phyloP scores from a whole-genome alignment of 2,797 vertebrate genomes.

The Platyrinchus mystaceus region DNA sequence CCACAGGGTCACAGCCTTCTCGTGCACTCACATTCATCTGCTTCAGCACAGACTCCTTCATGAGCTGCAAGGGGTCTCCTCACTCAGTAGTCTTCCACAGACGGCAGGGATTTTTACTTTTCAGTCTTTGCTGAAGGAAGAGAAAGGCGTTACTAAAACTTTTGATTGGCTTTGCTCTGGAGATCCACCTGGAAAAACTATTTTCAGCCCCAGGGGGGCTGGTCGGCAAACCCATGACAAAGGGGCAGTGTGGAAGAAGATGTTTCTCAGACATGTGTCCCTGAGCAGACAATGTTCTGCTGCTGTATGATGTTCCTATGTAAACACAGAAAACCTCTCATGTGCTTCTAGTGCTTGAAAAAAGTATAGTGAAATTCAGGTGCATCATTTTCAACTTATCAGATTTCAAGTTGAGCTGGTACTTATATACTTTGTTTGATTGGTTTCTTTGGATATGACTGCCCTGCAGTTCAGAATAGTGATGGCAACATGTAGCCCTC shows the following conservation, averaged over 20 bases:
- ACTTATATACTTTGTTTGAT: not conserved
- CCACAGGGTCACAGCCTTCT: too few relatives aligned
- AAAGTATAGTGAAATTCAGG: not conserved
- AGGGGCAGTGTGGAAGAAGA: not conserved
- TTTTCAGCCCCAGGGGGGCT: too few relatives aligned
- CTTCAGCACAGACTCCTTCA: too few relatives aligned
- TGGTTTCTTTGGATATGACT: not conserved
- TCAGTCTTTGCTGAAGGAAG: too few relatives aligned
- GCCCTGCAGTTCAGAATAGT: not conserved
- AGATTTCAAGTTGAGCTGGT: not conserved
- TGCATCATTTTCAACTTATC: not conserved
- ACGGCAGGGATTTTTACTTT: too few relatives aligned
- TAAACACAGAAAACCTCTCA: not conserved
- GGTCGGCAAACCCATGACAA: too few relatives aligned
- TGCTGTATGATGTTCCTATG: not conserved
- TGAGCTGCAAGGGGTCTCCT: too few relatives aligned
- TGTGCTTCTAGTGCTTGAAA: not conserved
- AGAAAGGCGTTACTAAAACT: too few relatives aligned
- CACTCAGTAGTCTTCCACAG: too few relatives aligned
- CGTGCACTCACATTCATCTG: too few relatives aligned
- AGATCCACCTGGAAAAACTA: too few relatives aligned
- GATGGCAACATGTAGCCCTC: not conserved
- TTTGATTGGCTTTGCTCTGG: too few relatives aligned
- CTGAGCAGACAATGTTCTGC: not conserved
- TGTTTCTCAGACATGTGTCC: fast-evolving